phyloP scores from a whole-genome alignment of 2,113 vertebrate genomes.

The Collichthys lucidus region DNA sequence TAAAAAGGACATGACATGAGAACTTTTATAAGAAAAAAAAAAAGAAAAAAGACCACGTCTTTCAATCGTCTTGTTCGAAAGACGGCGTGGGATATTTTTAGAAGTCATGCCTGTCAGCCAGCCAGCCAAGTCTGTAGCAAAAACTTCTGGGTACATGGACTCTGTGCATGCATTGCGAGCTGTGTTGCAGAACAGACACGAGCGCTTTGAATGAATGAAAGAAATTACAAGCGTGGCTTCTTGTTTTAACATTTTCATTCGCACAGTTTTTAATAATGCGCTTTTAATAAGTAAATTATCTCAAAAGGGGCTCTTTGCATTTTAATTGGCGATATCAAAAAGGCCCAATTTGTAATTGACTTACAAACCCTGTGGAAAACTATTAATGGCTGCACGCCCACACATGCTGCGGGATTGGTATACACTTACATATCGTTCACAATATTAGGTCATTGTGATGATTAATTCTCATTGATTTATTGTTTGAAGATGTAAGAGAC shows the following conservation, averaged over 20 bases:
- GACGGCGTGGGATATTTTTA: conserved; percentile 11
- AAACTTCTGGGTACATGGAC: not conserved
- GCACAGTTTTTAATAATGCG: conserved; percentile 18
- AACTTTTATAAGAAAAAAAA: conserved; percentile 48
- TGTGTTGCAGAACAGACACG: not conserved
- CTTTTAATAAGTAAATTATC: conserved; percentile 47
- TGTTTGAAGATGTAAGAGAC: not conserved
- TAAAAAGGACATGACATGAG: conserved; percentile 71
- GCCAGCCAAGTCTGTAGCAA: not conserved
- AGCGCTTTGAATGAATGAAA: not conserved
- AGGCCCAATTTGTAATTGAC: conserved; percentile 50
- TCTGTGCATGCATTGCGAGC: not conserved
- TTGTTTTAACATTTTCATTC: conserved; percentile 29
- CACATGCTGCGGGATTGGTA: conserved; percentile 6
- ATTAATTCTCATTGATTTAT: conserved; percentile 38
- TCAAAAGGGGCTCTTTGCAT: conserved; percentile 44
- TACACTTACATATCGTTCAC: not conserved
- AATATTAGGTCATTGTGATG: conserved; percentile 35
- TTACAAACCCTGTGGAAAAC: conserved; percentile 25
- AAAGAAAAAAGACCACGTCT: not conserved
- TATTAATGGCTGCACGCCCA: conserved; percentile 26
- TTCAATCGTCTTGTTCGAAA: conserved; percentile 30
- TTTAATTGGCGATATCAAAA: conserved; percentile 46
- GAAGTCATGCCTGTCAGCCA: conserved; percentile 14
- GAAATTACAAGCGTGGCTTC: not conserved